Evolutionary conservation across 2,113 vertebrate genomes (phyloP).

Genomic region (Eurystomus gularis): DNA sequence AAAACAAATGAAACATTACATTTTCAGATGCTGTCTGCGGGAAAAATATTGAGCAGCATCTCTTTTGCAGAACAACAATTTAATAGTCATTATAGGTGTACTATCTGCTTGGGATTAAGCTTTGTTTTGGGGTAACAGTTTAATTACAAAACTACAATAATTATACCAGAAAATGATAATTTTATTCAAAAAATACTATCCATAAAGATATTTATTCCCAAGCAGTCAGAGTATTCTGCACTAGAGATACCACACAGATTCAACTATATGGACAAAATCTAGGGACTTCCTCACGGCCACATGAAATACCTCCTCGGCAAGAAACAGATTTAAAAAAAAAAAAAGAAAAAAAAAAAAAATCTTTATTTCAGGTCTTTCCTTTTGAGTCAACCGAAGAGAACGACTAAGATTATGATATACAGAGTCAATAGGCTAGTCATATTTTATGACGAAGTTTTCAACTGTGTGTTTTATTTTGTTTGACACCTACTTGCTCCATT

Average conservation of each 20-base stretch:
- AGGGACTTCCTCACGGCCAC: not conserved
- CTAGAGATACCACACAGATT: not conserved
- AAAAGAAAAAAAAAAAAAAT: not conserved
- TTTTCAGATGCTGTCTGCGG: not conserved
- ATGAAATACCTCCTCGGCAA: not conserved
- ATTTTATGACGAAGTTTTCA: not conserved
- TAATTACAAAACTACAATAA: not conserved
- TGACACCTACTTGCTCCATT: not conserved
- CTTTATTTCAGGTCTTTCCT: not conserved
- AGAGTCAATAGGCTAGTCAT: not conserved
- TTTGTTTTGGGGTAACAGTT: not conserved
- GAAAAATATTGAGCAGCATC: not conserved
- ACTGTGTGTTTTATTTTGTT: not conserved
- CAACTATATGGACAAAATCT: not conserved
- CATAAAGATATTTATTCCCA: not conserved
- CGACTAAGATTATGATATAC: no score
- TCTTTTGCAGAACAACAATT: not conserved
- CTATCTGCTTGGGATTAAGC: not conserved
- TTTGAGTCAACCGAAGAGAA: not conserved
- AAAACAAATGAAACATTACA: not conserved
- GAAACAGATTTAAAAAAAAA: not conserved
- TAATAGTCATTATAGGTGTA: not conserved
- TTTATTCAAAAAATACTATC: not conserved
- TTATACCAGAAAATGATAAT: not conserved
- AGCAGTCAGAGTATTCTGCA: not conserved